Conservation (phyloP, 2,113 vertebrate species). For the Esox niger region DNA sequence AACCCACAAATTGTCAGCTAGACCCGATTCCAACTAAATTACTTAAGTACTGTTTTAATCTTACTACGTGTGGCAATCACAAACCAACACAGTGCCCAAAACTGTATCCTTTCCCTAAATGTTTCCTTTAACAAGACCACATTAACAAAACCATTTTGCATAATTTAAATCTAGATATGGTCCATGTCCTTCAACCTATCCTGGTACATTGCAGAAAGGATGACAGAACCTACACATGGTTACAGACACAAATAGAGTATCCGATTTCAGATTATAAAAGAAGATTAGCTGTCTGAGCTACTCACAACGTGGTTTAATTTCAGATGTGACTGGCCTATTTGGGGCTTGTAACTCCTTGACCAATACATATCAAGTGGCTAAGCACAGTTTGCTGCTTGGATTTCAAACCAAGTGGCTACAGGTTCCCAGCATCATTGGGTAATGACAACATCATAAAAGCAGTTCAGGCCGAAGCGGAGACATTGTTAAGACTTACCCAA, state of each 20-base stretch:
- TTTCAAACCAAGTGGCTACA: not conserved
- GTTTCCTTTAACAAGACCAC: not conserved
- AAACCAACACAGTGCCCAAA: slow-evolving; percentile 14
- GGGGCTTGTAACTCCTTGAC: too few relatives aligned
- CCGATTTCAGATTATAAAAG: too few relatives aligned
- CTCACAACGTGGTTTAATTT: too few relatives aligned
- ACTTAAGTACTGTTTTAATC: not conserved
- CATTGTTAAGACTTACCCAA: not conserved
- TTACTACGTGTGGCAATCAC: slow-evolving; percentile 3
- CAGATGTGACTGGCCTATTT: too few relatives aligned
- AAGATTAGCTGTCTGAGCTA: too few relatives aligned
- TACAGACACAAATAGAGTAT: too few relatives aligned
- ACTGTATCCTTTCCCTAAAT: slow-evolving; percentile 3
- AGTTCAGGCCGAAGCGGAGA: not conserved
- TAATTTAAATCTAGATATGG: not conserved
- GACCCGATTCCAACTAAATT: too few relatives aligned
- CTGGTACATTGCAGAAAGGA: too few relatives aligned
- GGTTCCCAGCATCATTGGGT: not conserved
- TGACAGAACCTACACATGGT: too few relatives aligned
- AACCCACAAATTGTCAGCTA: too few relatives aligned
- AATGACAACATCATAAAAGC: not conserved
- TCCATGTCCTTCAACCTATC: slow-evolving; percentile 10
- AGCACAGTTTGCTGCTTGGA: not conserved
- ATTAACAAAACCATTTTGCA: slow-evolving; percentile 14
- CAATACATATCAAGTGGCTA: not conserved